A percentile compares a stretch with the other conserved stretches of the same genome.
Evolutionary conservation across 1,140 invertebrate genomes (phyloP).

Genomic region (Gonioctena quinquepunctata): DNA sequence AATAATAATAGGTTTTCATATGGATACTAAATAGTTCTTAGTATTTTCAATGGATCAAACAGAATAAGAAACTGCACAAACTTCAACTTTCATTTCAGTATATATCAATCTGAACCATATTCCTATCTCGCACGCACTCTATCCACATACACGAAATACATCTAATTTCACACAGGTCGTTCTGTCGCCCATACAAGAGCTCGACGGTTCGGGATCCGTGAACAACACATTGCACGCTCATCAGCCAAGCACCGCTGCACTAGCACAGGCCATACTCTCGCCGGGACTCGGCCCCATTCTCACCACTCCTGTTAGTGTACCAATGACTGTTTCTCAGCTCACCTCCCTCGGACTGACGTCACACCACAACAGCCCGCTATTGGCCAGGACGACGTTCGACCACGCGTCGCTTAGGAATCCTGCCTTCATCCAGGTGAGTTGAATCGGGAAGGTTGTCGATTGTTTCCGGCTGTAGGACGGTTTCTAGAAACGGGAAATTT

Average conservation of each 20-base stretch:
- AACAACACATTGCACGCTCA: slow-evolving; percentile 71
- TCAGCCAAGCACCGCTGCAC: slow-evolving; percentile 68
- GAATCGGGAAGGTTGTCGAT: neutral
- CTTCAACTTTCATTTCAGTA: too few relatives aligned
- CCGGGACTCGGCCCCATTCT: slow-evolving; percentile 66
- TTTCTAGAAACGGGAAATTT: too few relatives aligned
- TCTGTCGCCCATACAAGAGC: slow-evolving; percentile 76
- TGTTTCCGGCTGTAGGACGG: too few relatives aligned
- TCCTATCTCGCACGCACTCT: too few relatives aligned
- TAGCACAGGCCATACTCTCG: slow-evolving; percentile 72
- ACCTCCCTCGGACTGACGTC: slow-evolving; percentile 52
- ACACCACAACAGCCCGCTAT: slow-evolving; percentile 53
- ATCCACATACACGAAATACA: too few relatives aligned
- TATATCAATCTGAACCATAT: too few relatives aligned
- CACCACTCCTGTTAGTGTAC: slow-evolving; percentile 59
- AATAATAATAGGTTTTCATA: too few relatives aligned
- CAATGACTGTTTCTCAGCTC: slow-evolving; percentile 54
- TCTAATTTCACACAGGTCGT: slow-evolving; percentile 64
- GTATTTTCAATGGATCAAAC: too few relatives aligned
- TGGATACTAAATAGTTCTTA: too few relatives aligned
- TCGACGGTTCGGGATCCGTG: slow-evolving; percentile 67
- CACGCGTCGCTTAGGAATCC: slow-evolving; percentile 40
- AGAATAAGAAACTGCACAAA: too few relatives aligned
- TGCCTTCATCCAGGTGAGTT: slow-evolving; percentile 32
- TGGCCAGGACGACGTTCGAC: slow-evolving; percentile 53